phyloP scores from a whole-genome alignment of 2,113 vertebrate species.

The Chascanopsetta lugubris region DNA sequence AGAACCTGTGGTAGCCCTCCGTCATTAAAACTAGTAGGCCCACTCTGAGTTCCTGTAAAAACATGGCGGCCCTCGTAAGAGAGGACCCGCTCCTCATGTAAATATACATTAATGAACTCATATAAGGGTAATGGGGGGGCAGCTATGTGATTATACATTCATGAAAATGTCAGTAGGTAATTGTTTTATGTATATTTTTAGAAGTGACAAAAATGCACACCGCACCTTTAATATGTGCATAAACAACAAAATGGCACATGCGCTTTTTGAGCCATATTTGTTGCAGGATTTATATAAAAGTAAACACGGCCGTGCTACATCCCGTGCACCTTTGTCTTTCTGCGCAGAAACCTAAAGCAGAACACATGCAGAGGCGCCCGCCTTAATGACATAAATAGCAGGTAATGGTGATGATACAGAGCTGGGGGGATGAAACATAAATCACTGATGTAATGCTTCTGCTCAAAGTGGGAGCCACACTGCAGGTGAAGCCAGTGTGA shows the following conservation, averaged over 20 bases:
- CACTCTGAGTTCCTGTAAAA: too few relatives aligned
- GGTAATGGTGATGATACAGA: constrained; percentile 69
- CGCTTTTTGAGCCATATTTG: neutral
- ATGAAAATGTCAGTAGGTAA: too few relatives aligned
- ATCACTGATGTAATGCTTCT: constrained; percentile 76
- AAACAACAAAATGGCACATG: constrained; percentile 33
- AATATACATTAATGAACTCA: too few relatives aligned
- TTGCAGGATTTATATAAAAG: neutral
- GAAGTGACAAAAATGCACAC: too few relatives aligned
- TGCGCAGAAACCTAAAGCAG: constrained; percentile 7
- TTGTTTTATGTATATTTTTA: too few relatives aligned
- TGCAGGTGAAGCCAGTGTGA: constrained; percentile 55
- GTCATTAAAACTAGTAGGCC: too few relatives aligned
- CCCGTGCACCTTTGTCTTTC: constrained; percentile 1
- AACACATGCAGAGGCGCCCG: constrained; percentile 5
- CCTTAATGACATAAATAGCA: constrained; percentile 71
- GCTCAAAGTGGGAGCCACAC: neutral
- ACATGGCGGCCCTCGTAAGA: too few relatives aligned
- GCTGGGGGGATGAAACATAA: constrained; percentile 62
- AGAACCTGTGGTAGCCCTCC: too few relatives aligned
- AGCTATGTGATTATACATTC: too few relatives aligned
- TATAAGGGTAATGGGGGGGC: too few relatives aligned
- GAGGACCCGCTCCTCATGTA: too few relatives aligned
- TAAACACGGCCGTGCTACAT: neutral
- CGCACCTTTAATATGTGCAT: too few relatives aligned